Evolutionary conservation across 1,140 invertebrate genomes (phyloP).

Genomic region (Glomeris maerens): DNA sequence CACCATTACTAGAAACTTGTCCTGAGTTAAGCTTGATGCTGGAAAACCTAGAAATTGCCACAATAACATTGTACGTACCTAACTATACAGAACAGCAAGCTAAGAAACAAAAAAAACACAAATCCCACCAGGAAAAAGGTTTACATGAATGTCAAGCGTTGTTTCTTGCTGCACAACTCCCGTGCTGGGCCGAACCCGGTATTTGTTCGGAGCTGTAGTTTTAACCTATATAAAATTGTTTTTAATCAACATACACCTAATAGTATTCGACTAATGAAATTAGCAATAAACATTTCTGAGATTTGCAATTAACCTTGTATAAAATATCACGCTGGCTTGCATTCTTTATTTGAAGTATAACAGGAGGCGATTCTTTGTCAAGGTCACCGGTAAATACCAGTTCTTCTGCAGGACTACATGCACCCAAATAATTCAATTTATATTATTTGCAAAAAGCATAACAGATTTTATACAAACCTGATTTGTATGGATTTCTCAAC

Average conservation of each 20-base stretch:
- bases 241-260: neutral
- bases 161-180: constrained; percentile 50
- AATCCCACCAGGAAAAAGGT: constrained; percentile 27
- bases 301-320: constrained; percentile 42
- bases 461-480: no score
- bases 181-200: constrained; percentile 68
- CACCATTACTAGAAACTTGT: constrained; percentile 56
- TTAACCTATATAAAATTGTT: constrained; percentile 48
- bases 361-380: constrained; percentile 43
- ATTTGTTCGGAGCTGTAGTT: constrained; percentile 72
- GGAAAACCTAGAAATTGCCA: constrained; percentile 35
- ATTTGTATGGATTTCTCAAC: no score
- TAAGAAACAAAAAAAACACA: neutral
- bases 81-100: neutral
- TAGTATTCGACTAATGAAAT: no score
- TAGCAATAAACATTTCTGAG: neutral
- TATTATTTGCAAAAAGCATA: no score
- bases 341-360: constrained; percentile 50
- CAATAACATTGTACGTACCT: constrained; percentile 1
- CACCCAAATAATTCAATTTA: no score
- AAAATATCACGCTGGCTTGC: constrained; percentile 50
- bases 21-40: constrained; percentile 38
- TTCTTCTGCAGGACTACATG: constrained; percentile 39
- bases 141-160: constrained; percentile 25
- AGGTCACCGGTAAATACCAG: constrained; percentile 46